Evolutionary conservation across 2,797 vertebrate species (phyloP), one percentile per base, ranked within the genome.

Genomic region (Channa striata): DNA sequence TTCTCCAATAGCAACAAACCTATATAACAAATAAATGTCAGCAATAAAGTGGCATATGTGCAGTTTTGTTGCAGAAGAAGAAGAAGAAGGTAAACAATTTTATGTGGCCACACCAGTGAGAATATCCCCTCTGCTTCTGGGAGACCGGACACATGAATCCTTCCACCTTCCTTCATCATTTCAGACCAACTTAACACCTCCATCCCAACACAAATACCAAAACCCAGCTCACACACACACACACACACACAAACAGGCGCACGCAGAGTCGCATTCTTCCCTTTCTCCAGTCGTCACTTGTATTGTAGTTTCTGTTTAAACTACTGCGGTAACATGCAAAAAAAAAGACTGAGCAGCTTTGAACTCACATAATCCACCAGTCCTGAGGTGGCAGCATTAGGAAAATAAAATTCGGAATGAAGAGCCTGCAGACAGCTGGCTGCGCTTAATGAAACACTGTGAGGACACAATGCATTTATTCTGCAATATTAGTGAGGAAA

Each of bases 311-410:
- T 30, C 25, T 30, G 25, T 1, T 0, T 6, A 30, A 30, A 30
- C 19, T 6, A 21, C 62, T 52, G 58, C 20, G 11, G 34, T 6
- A 1, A 65, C 47, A 30, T 59, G 68, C 70, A 62, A 52, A n/a
- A n/a, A n/a, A n/a, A n/a, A n/a, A n/a, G n/a, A 58, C 12, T 56
- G 67, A 78, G 65, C 21, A 23, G 61, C 72, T 68, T 11, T 74
- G 71, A 88, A 82, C 59, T 51, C 59, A 68, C 74, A 73, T 72
- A 84, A 83, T 81, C 74, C 62, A 62, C 10, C 37, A 81, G 65
- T 76, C 75, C 52, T 34, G 66, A 23, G 68, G 67, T 11, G 66
- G 59, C 59, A 51, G 63, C 50, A 61, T 8, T 62, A 59, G n/a
- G 77, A 52, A 48, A 12, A 62, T 66, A 53, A 68, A 50, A 69